Evolutionary conservation across 2,888 invertebrate species (phyloP).

Genomic region (Atethmia centrago): DNA sequence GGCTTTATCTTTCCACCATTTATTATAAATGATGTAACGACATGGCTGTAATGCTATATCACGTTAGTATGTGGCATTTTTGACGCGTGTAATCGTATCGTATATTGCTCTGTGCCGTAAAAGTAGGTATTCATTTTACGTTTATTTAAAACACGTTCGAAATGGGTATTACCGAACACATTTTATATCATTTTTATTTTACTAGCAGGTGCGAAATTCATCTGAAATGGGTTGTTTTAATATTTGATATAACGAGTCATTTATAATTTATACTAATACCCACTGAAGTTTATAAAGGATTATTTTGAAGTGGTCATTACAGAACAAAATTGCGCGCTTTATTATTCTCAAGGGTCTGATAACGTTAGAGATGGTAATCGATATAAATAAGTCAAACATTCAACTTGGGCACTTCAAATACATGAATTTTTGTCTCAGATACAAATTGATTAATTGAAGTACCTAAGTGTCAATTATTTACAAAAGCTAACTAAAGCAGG

Average conservation of each 20-base stretch:
- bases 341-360: conserved; percentile 44
- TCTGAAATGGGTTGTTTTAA: conserved; percentile 34
- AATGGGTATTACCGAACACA: conserved; percentile 43
- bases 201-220: conserved; percentile 17
- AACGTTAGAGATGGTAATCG: conserved; percentile 43
- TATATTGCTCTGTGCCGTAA: conserved; percentile 54
- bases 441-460: too few relatives aligned
- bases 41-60: conserved; percentile 36
- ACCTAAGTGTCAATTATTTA: conserved; percentile 33
- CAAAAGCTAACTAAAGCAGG: background rate
- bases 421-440: too few relatives aligned
- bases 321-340: conserved; percentile 30
- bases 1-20: conserved; percentile 45
- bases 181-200: conserved; percentile 50
- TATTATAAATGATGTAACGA: conserved; percentile 52
- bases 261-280: conserved; percentile 34
- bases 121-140: conserved; percentile 55
- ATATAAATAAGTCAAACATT: conserved; percentile 48
- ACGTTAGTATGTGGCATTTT: conserved; percentile 50
- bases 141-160: conserved; percentile 57
- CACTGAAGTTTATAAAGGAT: conserved; percentile 37
- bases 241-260: conserved; percentile 11
- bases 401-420: conserved; percentile 20
- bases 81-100: conserved; percentile 51
- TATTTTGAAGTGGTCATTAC: conserved; percentile 50